These are phyloP conservation scores for Leuctra nigra DNA, from an alignment of 2,888 invertebrate genomes.

Conservation along the genomic window DNA sequence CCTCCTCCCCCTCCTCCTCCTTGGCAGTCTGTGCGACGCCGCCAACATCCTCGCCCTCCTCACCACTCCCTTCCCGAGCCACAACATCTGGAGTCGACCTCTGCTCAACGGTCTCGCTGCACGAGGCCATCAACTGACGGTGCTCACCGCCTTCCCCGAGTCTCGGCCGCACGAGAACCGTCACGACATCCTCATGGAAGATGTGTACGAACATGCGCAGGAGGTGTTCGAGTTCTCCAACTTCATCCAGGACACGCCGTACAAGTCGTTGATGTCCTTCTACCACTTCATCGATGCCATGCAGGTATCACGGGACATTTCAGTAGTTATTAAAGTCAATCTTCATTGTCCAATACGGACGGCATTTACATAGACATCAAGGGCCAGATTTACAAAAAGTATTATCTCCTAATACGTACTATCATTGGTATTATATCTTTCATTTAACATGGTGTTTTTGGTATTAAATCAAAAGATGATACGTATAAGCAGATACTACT, in stretches of 20 bases:
- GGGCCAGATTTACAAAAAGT: too few species aligned
- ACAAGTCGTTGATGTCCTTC: neutral
- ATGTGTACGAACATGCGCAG: slow-evolving; percentile 6
- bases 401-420: too few species aligned
- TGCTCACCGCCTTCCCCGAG: slow-evolving; percentile 25
- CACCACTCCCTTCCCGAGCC: slow-evolving; percentile 22
- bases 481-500: too few species aligned
- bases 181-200: slow-evolving; percentile 25
- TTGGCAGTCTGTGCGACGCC: too few species aligned
- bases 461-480: too few species aligned
- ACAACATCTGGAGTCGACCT: slow-evolving; percentile 25
- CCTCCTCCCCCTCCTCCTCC: too few species aligned
- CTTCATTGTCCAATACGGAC: too few species aligned
- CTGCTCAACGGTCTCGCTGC: slow-evolving; percentile 21
- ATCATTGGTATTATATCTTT: too few species aligned
- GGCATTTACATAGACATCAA: too few species aligned
- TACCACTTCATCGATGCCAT: neutral
- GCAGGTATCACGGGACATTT: too few species aligned
- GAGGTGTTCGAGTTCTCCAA: neutral
- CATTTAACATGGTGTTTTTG: too few species aligned
- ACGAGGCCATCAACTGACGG: slow-evolving; percentile 26
- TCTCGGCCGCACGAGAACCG: slow-evolving; percentile 21
- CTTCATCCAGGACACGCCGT: neutral
- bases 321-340: too few species aligned
- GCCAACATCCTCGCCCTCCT: slow-evolving; percentile 25